Conservation (phyloP, 1,140 invertebrate species). For the Leptopilina clavipes region DNA sequence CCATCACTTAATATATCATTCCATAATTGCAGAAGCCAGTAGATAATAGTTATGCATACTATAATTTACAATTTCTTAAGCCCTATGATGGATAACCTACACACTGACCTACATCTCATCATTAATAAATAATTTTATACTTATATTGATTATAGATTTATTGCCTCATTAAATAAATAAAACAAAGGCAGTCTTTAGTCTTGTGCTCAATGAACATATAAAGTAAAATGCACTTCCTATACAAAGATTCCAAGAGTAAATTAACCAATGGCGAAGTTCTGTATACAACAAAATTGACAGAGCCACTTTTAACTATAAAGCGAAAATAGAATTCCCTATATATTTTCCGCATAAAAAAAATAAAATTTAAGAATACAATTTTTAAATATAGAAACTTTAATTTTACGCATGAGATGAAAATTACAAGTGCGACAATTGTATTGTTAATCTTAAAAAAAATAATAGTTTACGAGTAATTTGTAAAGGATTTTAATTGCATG, state of each 20-base stretch:
- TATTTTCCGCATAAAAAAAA: no score
- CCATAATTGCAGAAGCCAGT: conserved; percentile 11
- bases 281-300: no score
- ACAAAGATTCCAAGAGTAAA: no score
- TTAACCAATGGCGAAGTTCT: no score
- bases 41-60: neutral
- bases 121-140: conserved; percentile 2
- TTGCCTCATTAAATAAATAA: neutral
- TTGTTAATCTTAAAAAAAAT: neutral
- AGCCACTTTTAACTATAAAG: no score
- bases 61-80: neutral
- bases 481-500: neutral
- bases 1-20: conserved; percentile 9
- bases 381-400: neutral
- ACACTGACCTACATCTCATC: neutral
- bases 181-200: neutral
- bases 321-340: no score
- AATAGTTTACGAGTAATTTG: neutral
- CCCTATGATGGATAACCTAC: neutral
- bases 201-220: neutral
- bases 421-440: neutral
- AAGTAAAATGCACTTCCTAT: conserved; percentile 1
- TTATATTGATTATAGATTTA: conserved; percentile 30
- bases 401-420: neutral
- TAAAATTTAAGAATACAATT: no score